Conservation (phyloP, 1,140 invertebrate species). For the Cydia splendana region DNA sequence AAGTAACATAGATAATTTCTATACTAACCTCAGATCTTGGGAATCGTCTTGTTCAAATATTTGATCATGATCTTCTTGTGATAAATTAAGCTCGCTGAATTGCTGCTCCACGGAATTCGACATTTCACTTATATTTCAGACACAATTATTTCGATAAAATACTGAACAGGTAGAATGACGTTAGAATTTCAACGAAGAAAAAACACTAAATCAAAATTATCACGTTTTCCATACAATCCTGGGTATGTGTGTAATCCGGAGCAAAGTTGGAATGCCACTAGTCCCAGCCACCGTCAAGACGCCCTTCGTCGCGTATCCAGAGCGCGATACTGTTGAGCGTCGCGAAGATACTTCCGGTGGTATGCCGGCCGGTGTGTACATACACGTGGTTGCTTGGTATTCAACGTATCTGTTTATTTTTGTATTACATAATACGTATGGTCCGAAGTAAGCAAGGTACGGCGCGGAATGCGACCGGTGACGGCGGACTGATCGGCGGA, state of each 20-base stretch:
- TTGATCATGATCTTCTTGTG: slow-evolving; percentile 74
- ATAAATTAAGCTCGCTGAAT: slow-evolving; percentile 69
- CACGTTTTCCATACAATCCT: slow-evolving; percentile 18
- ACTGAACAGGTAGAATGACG: slow-evolving; percentile 5
- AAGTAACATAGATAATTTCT: too few relatives aligned
- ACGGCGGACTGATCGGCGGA: slow-evolving; percentile 42
- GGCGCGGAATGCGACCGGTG: slow-evolving; percentile 46
- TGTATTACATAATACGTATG: slow-evolving; percentile 66
- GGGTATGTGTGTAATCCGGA: neutral
- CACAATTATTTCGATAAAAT: slow-evolving; percentile 22
- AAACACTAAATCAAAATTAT: slow-evolving; percentile 1
- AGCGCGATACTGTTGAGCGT: slow-evolving; percentile 1
- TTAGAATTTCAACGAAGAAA: neutral
- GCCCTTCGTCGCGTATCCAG: slow-evolving; percentile 14
- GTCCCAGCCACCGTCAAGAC: neutral
- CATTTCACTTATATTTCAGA: slow-evolving; percentile 57
- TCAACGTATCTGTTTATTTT: slow-evolving; percentile 62
- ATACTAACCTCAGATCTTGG: slow-evolving; percentile 67
- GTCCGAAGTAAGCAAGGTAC: slow-evolving; percentile 46
- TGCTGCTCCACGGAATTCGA: slow-evolving; percentile 72
- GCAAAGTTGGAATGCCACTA: neutral
- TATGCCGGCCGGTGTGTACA: slow-evolving; percentile 50
- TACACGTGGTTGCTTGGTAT: slow-evolving; percentile 64
- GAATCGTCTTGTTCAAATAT: slow-evolving; percentile 72
- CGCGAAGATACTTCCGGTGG: slow-evolving; percentile 12